Base-by-base conservation (phyloP, 2,888 invertebrate genomes). In the Monochamus alternatus region DNA sequence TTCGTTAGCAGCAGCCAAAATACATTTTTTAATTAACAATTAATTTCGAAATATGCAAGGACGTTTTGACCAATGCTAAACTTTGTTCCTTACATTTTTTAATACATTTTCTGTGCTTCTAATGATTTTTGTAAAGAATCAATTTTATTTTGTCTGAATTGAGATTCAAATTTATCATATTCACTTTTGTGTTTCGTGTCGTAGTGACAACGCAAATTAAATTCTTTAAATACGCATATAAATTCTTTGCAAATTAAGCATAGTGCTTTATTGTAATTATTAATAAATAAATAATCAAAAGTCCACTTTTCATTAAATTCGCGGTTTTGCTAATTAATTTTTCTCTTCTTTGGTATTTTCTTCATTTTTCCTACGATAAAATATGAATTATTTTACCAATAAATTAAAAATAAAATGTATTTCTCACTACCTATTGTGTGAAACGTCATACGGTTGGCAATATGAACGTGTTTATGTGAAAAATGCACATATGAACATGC, bases 21-120 rank as follows among this genome's bases (percentile, higher is more conserved):
- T 73, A 73, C 72, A 47, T 67, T 74, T 67, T 78, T 78, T 76
- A 66, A 76, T 67, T 44, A 78, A 74, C 76, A 73, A 76, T 70
- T 76, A 59, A 55, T 69, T 69, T 69, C 31, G 32, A 69, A 69
- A 69, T 58, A 69, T 69, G 31, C 47, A 63, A 64, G 43, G 70
- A 12, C 69, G 31, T 62, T 69, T 69, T 66, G 74, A 51, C 60
- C 74, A 74, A 68, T 58, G 55, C 58, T 47, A 8, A 47, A 47
- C 4, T 62, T 44, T 63, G 51, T 30, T 75, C 70, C 69, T 64
- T 69, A 64, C 69, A 63, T 75, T 75, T 73, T 76, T 76, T 74
- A 76, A 74, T 43, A 63, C 58, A 58, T 76, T 75, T 67, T 65
- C 63, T 71, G 43, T 43, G 43, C 43, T 43, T 43, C 43, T 43